Evolutionary conservation across 2,797 vertebrate species (phyloP).

Genomic region (Acanthurus tractus): DNA sequence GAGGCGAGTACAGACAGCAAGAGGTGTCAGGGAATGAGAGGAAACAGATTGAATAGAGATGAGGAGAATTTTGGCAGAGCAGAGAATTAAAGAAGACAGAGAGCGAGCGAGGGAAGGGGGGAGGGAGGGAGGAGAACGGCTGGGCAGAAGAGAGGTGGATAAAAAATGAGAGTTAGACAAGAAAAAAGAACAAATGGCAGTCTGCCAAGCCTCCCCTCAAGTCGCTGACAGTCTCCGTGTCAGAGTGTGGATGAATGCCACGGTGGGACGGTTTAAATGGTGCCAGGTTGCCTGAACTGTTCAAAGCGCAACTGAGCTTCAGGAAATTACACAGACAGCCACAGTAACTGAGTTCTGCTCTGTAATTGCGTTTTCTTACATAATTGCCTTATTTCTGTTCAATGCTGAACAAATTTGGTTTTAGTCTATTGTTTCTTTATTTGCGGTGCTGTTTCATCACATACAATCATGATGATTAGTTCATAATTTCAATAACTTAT

Average conservation of each 20-base stretch:
- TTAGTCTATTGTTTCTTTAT: not conserved
- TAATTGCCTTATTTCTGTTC: not conserved
- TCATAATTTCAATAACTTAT: not conserved
- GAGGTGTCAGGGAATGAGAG: not conserved
- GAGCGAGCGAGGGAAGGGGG: not conserved
- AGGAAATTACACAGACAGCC: conserved; percentile 31
- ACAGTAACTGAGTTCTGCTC: conserved; percentile 11
- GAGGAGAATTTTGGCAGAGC: conserved; percentile 20
- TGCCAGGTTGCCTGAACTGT: conserved; percentile 24
- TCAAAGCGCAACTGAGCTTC: conserved; percentile 6
- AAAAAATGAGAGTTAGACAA: conserved; percentile 3
- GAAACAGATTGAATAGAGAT: conserved; percentile 27
- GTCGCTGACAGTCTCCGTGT: conserved; percentile 10
- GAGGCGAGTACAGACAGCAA: not conserved
- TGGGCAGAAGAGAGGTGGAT: not conserved
- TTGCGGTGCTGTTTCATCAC: not conserved
- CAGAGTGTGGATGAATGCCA: conserved; percentile 7
- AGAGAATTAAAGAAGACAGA: conserved; percentile 9
- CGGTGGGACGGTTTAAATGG: conserved; percentile 17
- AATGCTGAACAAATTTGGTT: not conserved
- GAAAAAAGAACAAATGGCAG: conserved; percentile 14
- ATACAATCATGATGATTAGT: not conserved
- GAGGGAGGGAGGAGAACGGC: not conserved
- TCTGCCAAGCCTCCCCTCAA: conserved; percentile 26
- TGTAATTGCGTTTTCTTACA: not conserved